Base-by-base conservation (phyloP, 2,888 invertebrate genomes). In the Aproaerema taeniolella region DNA sequence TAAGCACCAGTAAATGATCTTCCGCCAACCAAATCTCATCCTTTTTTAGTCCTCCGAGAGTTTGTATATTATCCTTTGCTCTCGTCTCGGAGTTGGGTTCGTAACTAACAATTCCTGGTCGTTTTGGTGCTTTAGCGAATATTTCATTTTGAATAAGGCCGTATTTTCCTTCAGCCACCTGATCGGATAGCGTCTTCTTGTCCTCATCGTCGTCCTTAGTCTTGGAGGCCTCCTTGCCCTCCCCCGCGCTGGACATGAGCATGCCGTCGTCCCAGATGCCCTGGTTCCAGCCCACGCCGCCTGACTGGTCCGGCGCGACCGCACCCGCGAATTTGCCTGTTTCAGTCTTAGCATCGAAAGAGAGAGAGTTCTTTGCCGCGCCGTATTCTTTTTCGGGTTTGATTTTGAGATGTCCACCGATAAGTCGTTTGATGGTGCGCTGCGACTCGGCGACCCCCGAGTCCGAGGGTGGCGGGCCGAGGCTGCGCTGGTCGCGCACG, bases 11-110 rank as follows among this genome's bases (percentile, higher is more conserved):
- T 44, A 96, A 81, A 72, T 96, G 95, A 65, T 95, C 95, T 67
- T 96, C 96, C 0, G 95, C 94, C 40, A 96, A 79, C 96, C 96
- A 96, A 58, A 96, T 95, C 54, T 96, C 95, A 42, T 95, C 92
- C 60, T 94, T 92, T 55, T 91, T 91, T 1, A 96, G 81, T 11
- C 96, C 95, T 12, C 96, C 95, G 29, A 93, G 88, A 64, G 91
- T 95, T 49, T 92, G 91, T 15, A 91, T 88, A 52, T 92, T 95
- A 69, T 96, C 96, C 55, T 91, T 90, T 0, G 93, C 91, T 58
- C 81, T 71, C 25, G 95, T 93, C 66, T 96, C 95, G 0, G 93
- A 88, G 61, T 95, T 95, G 4, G 89, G 88, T 33, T 91, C 89
- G 66, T 96, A 96, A 67, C 95, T 95, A 28, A 96, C 82, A 25